Conservation (phyloP, 2,888 invertebrate genomes). For the Drosophila putrida region DNA sequence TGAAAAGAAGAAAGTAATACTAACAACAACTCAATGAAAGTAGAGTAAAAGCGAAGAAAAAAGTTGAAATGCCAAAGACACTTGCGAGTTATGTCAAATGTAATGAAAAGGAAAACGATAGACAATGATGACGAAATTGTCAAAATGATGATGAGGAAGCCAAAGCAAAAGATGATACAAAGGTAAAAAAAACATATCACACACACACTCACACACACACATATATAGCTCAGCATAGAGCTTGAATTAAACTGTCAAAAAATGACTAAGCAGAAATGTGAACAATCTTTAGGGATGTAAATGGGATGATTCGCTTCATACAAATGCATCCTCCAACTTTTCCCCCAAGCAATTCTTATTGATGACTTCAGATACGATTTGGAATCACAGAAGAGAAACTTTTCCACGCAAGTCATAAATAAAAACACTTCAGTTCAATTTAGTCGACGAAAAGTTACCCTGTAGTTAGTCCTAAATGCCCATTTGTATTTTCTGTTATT, state of each 20-base stretch:
- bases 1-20: conserved; percentile 47
- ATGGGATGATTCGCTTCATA: conserved; percentile 21
- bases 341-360: conserved; percentile 47
- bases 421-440: neutral
- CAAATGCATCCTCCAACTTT: conserved; percentile 25
- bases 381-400: conserved; percentile 19
- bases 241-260: conserved; percentile 60
- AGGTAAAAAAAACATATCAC: conserved; percentile 27
- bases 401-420: conserved; percentile 13
- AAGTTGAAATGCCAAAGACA: conserved; percentile 35
- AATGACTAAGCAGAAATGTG: conserved; percentile 50
- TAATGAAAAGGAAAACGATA: conserved; percentile 59
- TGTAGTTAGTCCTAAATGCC: neutral
- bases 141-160: conserved; percentile 28
- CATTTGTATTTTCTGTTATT: too few relatives aligned
- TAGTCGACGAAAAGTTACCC: conserved; percentile 1
- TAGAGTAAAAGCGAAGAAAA: conserved; percentile 31
- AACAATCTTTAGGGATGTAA: conserved; percentile 21
- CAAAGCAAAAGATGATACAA: conserved; percentile 30
- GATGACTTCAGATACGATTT: conserved; percentile 45
- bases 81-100: conserved; percentile 64
- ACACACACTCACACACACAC: conserved; percentile 23
- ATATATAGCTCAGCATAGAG: conserved; percentile 27
- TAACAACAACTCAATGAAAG: conserved; percentile 48
- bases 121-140: conserved; percentile 22